Evolutionary conservation across 1,140 invertebrate species (phyloP), one percentile per base, ranked within the genome.

Genomic region (Hyles vespertilio): DNA sequence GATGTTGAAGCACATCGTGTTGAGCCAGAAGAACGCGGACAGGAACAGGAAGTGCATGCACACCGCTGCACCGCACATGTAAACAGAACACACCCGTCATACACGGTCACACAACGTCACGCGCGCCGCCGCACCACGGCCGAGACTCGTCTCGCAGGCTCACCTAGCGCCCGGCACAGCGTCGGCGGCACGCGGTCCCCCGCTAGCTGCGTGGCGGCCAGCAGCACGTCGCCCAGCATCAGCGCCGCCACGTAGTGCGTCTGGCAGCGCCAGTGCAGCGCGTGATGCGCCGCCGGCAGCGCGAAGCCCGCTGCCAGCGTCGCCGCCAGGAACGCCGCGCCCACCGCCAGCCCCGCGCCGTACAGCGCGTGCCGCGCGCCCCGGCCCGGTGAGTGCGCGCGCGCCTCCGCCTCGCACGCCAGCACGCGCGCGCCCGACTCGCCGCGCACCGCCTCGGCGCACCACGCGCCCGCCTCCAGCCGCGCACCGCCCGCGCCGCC

Each of bases 11-110:
- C 97, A 97, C 95, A 98, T 98, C 45, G 96, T 96, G 88, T 96
- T 97, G 58, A 98, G 94, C 98, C 98, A 99, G 84, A 97, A 97
- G 91, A 98, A 98, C 60, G 97, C 96, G 33, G 96, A 93, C 74
- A 98, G 90, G 88, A 97, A 98, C 87, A 97, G 95, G 91, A 98
- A 98, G 82, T 98, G 97, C 90, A 97, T 95, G 69, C 93, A 90
- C 49, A 96, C 92, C 53, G 95, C 96, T 92, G 95, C 79, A 91
- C 93, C 79, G 89, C 87, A 78, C 73, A 83, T 79, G 77, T 33
- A 49, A 77, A 72, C 74, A 61, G 69, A 71, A 50, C 62, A 56
- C 55, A 58, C 36, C 33, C 49, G 48, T 54, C 48, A 60, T 48
- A 8, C 3, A 45, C n/a, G 12, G n/a, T 12, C 6, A 10, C 47